Percentiles rank a stretch among this genome's conserved stretches.
phyloP scores from a whole-genome alignment of 30 jellyfish, hydroid and myxozoan species.

The Rhopilema esculentum region DNA sequence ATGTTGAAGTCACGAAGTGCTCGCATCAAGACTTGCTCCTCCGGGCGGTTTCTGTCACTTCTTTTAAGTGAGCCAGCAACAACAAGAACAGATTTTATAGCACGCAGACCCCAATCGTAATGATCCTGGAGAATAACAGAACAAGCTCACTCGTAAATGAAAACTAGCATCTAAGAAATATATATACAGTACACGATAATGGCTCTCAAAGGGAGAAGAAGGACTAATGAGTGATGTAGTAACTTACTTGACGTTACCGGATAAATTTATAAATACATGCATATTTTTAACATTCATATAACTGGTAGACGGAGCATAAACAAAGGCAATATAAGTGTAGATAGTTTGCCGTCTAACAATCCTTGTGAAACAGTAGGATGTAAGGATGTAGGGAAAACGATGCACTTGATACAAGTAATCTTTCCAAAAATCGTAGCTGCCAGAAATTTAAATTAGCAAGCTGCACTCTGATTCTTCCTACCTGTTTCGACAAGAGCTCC shows the following conservation, averaged over 20 bases:
- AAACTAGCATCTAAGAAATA: neutral
- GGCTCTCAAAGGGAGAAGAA: too few relatives aligned
- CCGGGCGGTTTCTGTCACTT: conserved; percentile 92
- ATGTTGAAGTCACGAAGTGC: conserved; percentile 97
- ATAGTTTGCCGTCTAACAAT: too few relatives aligned
- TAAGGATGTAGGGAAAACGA: too few relatives aligned
- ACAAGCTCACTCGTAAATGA: neutral
- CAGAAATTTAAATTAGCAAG: neutral
- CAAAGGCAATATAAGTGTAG: too few relatives aligned
- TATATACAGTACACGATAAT: too few relatives aligned
- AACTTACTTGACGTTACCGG: neutral
- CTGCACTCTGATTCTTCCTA: neutral
- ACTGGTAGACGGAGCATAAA: too few relatives aligned
- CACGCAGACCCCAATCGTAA: conserved; percentile 99
- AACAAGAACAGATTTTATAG: conserved; percentile 95
- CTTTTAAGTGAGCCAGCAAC: conserved; percentile 97
- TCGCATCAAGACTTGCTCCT: conserved; percentile 96
- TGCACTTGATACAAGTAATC: too few relatives aligned
- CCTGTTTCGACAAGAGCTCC: conserved; percentile 95
- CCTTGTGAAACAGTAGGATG: too few relatives aligned
- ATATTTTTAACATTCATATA: too few relatives aligned
- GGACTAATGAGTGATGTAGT: too few relatives aligned
- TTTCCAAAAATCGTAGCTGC: too few relatives aligned
- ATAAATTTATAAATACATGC: neutral
- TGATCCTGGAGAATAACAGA: conserved; percentile 74